Percentiles rank a stretch among this genome's conserved stretches.
phyloP scores from a whole-genome alignment of 2,888 invertebrate genomes.

The Volucella inflata region DNA sequence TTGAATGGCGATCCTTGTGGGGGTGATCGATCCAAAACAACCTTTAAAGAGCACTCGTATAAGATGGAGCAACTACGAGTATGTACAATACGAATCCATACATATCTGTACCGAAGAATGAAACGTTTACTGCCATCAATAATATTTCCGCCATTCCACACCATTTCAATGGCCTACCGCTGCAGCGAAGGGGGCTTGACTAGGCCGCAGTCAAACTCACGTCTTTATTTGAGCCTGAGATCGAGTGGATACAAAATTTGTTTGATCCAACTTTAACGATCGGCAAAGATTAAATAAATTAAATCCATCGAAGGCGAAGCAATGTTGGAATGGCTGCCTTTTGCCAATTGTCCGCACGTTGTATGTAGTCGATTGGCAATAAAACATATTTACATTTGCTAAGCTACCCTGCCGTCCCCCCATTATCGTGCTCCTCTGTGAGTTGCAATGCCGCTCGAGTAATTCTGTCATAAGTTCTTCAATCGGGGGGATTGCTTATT shows the following conservation, averaged over 20 bases:
- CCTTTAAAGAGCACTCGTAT: background rate
- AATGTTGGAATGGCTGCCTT: conserved; percentile 59
- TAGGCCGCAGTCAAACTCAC: conserved; percentile 48
- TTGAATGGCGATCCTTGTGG: conserved; percentile 48
- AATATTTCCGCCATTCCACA: conserved; percentile 75
- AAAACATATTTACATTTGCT: conserved; percentile 74
- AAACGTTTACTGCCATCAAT: conserved; percentile 68
- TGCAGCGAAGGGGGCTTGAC: conserved; percentile 3
- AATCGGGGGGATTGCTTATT: conserved; percentile 43
- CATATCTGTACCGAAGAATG: conserved; percentile 57
- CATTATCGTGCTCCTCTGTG: conserved; percentile 47
- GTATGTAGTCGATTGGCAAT: conserved; percentile 71
- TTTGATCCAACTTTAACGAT: conserved; percentile 76
- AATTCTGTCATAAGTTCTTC: conserved; percentile 64
- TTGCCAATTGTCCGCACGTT: conserved; percentile 72
- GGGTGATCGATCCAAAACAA: conserved; percentile 48
- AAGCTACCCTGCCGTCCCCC: conserved; percentile 9
- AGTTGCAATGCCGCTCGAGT: conserved; percentile 58
- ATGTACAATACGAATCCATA: conserved; percentile 10
- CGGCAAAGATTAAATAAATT: conserved; percentile 74
- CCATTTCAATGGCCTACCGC: conserved; percentile 40
- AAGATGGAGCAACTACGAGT: background rate
- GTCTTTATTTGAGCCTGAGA: conserved; percentile 64
- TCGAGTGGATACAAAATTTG: conserved; percentile 72
- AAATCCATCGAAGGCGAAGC: conserved; percentile 44